Conservation (phyloP, 2,113 vertebrate genomes). For the Burhinus oedicnemus region DNA sequence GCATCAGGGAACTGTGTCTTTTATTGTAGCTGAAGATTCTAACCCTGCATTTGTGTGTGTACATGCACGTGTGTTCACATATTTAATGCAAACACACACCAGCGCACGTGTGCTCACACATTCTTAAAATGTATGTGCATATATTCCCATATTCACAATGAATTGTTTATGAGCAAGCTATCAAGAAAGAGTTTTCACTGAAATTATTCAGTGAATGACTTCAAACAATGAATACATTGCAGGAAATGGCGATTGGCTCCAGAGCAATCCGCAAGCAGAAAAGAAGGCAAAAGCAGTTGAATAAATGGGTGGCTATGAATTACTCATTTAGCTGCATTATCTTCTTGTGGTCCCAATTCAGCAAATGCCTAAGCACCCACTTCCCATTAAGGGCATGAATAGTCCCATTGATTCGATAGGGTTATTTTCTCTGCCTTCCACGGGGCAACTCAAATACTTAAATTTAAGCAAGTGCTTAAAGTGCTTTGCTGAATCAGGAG, state of each 20-base stretch:
- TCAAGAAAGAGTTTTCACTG: slow-evolving; percentile 61
- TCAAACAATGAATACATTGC: slow-evolving; percentile 66
- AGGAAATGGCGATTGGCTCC: slow-evolving; percentile 64
- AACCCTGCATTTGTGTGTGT: not conserved
- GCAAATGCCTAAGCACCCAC: slow-evolving; percentile 53
- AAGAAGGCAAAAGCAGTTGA: slow-evolving; percentile 65
- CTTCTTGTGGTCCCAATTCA: slow-evolving; percentile 57
- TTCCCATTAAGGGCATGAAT: slow-evolving; percentile 66
- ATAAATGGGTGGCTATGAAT: slow-evolving; percentile 67
- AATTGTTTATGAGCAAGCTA: slow-evolving; percentile 52
- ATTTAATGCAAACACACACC: not conserved
- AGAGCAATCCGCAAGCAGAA: slow-evolving; percentile 57
- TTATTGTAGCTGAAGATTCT: not conserved
- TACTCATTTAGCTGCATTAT: slow-evolving; percentile 67
- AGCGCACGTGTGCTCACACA: rapidly evolving
- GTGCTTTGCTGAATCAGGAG: slow-evolving; percentile 68
- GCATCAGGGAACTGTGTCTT: not conserved
- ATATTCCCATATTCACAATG: slow-evolving; percentile 35
- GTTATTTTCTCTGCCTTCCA: slow-evolving; percentile 61
- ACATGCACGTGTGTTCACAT: not conserved
- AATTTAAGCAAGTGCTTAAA: slow-evolving; percentile 66
- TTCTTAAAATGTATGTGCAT: not conserved
- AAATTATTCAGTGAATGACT: slow-evolving; percentile 71
- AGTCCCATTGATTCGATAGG: slow-evolving; percentile 68
- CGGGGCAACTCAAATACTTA: slow-evolving; percentile 54